Evolutionary conservation across 2,797 vertebrate species (phyloP), one percentile per base, ranked within the genome.

Genomic region (Siniperca undulata): DNA sequence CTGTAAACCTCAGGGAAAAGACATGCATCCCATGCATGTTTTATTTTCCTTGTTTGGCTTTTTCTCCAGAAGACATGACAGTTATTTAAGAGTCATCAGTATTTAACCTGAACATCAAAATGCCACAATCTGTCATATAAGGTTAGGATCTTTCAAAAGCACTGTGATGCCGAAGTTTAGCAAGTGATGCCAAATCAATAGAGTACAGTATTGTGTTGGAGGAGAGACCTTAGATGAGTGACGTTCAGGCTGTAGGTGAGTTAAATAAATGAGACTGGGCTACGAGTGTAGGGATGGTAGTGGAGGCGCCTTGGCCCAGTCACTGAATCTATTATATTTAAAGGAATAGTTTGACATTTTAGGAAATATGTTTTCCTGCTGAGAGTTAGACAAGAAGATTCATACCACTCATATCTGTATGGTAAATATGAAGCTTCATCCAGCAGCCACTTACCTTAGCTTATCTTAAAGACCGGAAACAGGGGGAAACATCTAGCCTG

Each of bases 31-130:
- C 6, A 12, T 30, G 14, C 36, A 6, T 46, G 50, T 62, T 70
- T 58, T 46, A 52, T 56, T 50, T 59, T 22, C 44, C 30, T 58
- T 8, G 27, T 72, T 77, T 34, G 24, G 14, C 1, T 36, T 67
- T 58, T 72, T 64, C n/a, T 52, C 42, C 3, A 5, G 42, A 24
- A 5, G 16, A 59, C 36, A 22, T 8, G 7, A 20, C n/a, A 38
- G 50, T 10, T 44, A 40, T 71, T 71, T 24, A 68, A 30, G 3
- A 65, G 50, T 62, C 65, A 65, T 72, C 24, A 53, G 44, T 70
- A 62, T 77, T 80, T 52, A 24, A 75, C 22, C 16, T 75, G n/a
- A 77, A 34, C 9, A 36, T 67, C 50, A 70, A 36, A 62, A 70
- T 19, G 34, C 20, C 5, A 61, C 27, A 60, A 38, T 59, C 12